phyloP scores from a whole-genome alignment of 2,888 invertebrate species.

The Gandaritis pyraliata region DNA sequence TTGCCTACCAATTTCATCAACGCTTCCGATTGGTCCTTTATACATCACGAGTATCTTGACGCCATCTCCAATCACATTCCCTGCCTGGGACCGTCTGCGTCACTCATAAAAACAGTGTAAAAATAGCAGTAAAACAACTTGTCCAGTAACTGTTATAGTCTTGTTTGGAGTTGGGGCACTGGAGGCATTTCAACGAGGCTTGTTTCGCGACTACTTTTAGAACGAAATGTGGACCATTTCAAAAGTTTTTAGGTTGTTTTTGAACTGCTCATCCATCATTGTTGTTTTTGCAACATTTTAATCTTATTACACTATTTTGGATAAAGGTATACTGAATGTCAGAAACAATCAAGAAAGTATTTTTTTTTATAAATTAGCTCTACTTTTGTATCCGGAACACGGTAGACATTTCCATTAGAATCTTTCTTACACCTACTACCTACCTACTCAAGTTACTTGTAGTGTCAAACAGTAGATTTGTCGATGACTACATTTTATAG shows the following conservation, averaged over 20 bases:
- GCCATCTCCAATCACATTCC: conserved; percentile 3
- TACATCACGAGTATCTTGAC: background rate
- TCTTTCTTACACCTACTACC: no score
- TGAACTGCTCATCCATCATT: background rate
- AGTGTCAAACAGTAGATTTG: no score
- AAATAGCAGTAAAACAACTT: conserved; percentile 29
- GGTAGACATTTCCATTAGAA: no score
- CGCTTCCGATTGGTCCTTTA: conserved; percentile 3
- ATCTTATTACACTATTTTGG: no score
- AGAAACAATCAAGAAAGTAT: no score
- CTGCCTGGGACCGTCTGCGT: conserved; percentile 10
- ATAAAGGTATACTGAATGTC: no score
- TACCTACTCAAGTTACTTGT: no score
- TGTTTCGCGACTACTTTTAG: background rate
- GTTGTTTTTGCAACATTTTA: no score
- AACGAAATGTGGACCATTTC: background rate
- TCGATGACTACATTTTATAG: no score
- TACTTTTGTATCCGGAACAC: no score
- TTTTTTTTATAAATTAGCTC: no score
- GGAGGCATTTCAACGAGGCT: conserved; percentile 7
- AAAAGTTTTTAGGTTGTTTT: conserved; percentile 2
- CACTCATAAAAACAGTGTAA: conserved; percentile 23
- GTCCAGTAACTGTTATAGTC: conserved; percentile 17
- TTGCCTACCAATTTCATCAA: background rate
- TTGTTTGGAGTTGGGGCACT: conserved; percentile 13